phyloP scores from a whole-genome alignment of 1,140 invertebrate genomes.

The Bombus turneri region DNA sequence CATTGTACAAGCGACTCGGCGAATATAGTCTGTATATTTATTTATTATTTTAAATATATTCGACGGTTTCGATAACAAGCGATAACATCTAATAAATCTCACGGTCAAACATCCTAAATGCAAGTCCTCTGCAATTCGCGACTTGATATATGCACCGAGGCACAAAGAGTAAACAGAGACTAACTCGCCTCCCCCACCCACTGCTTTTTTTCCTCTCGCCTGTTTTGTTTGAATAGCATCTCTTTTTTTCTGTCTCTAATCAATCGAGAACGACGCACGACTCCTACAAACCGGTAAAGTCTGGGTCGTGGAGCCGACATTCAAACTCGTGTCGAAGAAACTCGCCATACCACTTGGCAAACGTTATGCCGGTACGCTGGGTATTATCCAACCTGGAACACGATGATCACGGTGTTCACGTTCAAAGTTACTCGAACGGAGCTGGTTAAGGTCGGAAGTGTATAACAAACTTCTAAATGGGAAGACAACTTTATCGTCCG shows the following conservation, averaged over 20 bases:
- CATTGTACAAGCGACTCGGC: too few relatives aligned
- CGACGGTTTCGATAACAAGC: too few relatives aligned
- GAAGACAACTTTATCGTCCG: neutral
- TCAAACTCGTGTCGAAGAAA: slow-evolving; percentile 28
- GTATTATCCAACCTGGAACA: slow-evolving; percentile 10
- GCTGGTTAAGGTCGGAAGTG: slow-evolving; percentile 21
- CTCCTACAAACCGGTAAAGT: slow-evolving; percentile 28
- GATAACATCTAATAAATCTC: too few relatives aligned
- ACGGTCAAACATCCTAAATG: too few relatives aligned
- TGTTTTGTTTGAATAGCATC: too few relatives aligned
- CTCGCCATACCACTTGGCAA: neutral
- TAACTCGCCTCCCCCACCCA: too few relatives aligned
- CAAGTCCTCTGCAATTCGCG: neutral
- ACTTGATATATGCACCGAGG: neutral
- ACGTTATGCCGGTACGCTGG: neutral
- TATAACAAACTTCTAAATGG: neutral
- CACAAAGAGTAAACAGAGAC: neutral
- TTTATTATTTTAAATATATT: too few relatives aligned
- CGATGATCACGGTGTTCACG: slow-evolving; percentile 30
- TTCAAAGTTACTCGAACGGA: slow-evolving; percentile 26
- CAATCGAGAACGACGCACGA: neutral
- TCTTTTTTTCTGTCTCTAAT: neutral
- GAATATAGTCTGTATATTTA: too few relatives aligned
- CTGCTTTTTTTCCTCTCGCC: neutral
- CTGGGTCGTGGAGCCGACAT: slow-evolving; percentile 18